These are phyloP conservation scores for Fregata magnificens DNA, from an alignment of 2,113 vertebrate genomes.

Conservation along the genomic window DNA sequence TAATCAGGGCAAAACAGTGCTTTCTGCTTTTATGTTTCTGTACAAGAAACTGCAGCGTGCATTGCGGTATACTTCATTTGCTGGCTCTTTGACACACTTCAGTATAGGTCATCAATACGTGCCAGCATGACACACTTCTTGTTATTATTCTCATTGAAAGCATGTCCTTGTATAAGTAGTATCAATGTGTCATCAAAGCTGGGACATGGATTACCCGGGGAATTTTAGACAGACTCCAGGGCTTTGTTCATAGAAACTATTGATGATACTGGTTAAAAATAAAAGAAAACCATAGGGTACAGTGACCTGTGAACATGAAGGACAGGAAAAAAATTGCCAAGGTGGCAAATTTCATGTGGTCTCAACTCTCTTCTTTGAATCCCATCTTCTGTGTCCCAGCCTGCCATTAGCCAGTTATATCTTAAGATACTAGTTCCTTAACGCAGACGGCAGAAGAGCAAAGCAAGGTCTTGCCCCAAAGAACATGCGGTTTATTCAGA, in stretches of 20 bases:
- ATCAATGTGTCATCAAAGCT: background rate
- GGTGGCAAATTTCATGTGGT: background rate
- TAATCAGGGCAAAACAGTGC: background rate
- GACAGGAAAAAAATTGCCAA: background rate
- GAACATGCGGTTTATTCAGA: background rate
- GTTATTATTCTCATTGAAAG: background rate
- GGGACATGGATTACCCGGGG: background rate
- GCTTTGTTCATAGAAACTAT: background rate
- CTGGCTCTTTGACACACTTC: background rate
- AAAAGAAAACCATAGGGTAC: background rate
- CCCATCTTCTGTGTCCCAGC: background rate
- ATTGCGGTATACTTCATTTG: background rate
- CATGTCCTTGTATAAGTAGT: background rate
- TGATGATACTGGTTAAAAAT: background rate
- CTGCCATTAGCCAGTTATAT: background rate
- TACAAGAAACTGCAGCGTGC: background rate
- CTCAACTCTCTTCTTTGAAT: background rate
- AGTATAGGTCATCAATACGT: background rate
- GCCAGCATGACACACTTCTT: background rate
- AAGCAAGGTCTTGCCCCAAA: background rate
- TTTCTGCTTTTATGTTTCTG: background rate
- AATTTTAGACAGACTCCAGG: background rate
- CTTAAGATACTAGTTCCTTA: background rate
- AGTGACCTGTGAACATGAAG: background rate
- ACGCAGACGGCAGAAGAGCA: background rate